A percentile compares a stretch with the other conserved stretches of the same genome.
Conservation (phyloP, 2,113 vertebrate species). For the Solea solea region DNA sequence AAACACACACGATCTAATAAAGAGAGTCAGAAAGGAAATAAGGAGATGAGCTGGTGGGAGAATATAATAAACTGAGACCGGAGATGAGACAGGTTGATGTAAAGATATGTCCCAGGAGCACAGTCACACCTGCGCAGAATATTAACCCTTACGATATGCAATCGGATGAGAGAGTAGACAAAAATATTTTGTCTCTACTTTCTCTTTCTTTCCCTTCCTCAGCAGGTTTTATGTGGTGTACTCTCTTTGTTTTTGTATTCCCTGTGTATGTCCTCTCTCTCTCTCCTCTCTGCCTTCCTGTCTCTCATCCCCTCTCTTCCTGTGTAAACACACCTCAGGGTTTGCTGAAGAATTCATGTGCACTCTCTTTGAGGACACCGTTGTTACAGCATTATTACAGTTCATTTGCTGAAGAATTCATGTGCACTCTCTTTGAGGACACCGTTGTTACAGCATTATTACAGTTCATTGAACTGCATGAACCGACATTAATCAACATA, state of each 20-base stretch:
- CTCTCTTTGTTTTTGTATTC: conserved; percentile 35
- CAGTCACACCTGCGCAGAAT: background rate
- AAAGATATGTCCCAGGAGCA: conserved; percentile 41
- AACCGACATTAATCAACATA: background rate
- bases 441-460: background rate
- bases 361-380: background rate
- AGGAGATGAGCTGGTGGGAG: conserved; percentile 24
- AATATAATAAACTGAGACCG: conserved; percentile 33
- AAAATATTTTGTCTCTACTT: conserved; percentile 1
- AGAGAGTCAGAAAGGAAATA: conserved; percentile 31
- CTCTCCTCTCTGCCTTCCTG: conserved; percentile 16
- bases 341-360: conserved; percentile 11
- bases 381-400: background rate
- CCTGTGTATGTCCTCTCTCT: conserved; percentile 10
- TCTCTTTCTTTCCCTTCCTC: background rate
- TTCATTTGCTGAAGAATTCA: background rate
- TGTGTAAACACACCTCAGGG: conserved; percentile 36
- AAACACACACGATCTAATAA: conserved; percentile 13
- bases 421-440: background rate
- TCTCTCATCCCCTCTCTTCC: conserved; percentile 24
- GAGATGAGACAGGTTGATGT: conserved; percentile 25
- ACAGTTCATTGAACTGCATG: background rate
- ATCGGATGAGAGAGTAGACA: background rate
- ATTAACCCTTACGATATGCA: background rate
- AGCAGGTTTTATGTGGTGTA: background rate